phyloP scores from a whole-genome alignment of 2,113 vertebrate genomes.

The Seriola dumerili region DNA sequence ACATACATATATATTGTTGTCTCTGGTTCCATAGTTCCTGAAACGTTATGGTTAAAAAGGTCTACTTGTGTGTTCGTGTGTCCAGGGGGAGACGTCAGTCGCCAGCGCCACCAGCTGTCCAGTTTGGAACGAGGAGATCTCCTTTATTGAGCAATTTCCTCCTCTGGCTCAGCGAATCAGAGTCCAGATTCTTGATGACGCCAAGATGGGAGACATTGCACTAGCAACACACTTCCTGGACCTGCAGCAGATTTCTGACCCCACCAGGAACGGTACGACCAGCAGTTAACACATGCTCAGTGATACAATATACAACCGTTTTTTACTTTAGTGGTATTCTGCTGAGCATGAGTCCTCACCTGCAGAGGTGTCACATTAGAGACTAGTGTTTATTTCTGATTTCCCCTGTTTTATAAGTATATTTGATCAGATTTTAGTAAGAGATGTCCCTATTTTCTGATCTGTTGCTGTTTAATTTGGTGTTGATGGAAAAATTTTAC shows the following conservation, averaged over 20 bases:
- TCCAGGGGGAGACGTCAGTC: slow-evolving; percentile 92
- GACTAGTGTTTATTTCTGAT: background rate
- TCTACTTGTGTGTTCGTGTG: slow-evolving; percentile 8
- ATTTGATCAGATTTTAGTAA: background rate
- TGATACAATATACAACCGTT: background rate
- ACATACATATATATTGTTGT: background rate
- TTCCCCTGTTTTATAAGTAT: background rate
- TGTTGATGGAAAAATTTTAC: background rate
- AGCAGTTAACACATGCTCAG: background rate
- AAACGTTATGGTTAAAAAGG: too few relatives aligned
- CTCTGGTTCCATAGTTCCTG: background rate
- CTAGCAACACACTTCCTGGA: slow-evolving; percentile 93
- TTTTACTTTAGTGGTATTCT: too few relatives aligned
- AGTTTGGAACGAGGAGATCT: slow-evolving; percentile 94
- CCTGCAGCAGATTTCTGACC: slow-evolving; percentile 91
- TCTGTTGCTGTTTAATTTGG: background rate
- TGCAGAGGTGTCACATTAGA: too few relatives aligned
- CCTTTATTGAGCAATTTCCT: slow-evolving; percentile 95
- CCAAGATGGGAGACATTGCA: slow-evolving; percentile 87
- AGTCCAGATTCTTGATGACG: slow-evolving; percentile 91
- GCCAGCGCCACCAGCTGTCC: slow-evolving; percentile 85
- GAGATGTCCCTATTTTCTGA: background rate
- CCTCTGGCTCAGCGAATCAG: slow-evolving; percentile 91
- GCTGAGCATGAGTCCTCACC: too few relatives aligned
- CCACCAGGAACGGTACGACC: slow-evolving; percentile 88